Conservation (phyloP, 2,888 invertebrate species). For the Fissipunctia ypsillon region DNA sequence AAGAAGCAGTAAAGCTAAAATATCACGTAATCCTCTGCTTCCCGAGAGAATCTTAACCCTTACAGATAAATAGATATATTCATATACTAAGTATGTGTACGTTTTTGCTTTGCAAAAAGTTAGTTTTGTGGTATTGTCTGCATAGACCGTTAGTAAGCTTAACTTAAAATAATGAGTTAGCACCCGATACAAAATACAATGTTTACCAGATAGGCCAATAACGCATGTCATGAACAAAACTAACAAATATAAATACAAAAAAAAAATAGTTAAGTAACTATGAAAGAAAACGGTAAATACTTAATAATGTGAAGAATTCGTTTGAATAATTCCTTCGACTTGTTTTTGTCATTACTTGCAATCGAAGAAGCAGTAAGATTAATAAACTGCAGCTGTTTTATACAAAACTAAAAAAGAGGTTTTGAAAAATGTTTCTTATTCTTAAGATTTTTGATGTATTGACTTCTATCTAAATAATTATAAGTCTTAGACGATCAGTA, state of each 20-base stretch:
- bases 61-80: conserved; percentile 78
- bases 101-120: conserved; percentile 87
- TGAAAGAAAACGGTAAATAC: neutral
- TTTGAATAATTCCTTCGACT: conserved; percentile 5
- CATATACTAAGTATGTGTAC: conserved; percentile 67
- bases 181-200: conserved; percentile 70
- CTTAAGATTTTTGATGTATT: conserved; percentile 70
- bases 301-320: conserved; percentile 1
- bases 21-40: conserved; percentile 86
- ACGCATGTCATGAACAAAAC: conserved; percentile 19
- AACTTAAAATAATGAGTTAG: conserved; percentile 70
- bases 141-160: conserved; percentile 75
- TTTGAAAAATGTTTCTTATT: conserved; percentile 34
- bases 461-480: conserved; percentile 84
- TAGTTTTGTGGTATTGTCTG: conserved; percentile 82
- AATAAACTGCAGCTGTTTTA: conserved; percentile 32
- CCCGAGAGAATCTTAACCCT: conserved; percentile 80
- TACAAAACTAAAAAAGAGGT: conserved; percentile 58
- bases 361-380: conserved; percentile 33
- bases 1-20: conserved; percentile 89
- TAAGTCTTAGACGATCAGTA: conserved; percentile 84
- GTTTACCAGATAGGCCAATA: conserved; percentile 65
- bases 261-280: neutral
- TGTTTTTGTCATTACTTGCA: conserved; percentile 5
- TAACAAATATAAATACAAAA: neutral